phyloP scores from a whole-genome alignment of 2,113 vertebrate species.

The Stomatorhinus ivindoensis region DNA sequence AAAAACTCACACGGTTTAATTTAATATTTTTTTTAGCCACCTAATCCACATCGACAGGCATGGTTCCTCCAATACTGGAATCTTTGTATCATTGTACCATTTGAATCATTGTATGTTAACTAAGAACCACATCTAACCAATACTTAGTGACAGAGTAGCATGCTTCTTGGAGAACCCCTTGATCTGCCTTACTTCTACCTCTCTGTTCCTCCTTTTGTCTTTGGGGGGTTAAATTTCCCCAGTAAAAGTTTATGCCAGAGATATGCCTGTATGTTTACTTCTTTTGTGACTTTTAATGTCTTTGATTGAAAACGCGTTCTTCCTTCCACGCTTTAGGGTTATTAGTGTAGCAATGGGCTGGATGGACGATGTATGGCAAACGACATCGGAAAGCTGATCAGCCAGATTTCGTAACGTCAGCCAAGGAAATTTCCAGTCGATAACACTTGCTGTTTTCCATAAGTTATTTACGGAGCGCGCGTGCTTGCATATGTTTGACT shows the following conservation, averaged over 20 bases:
- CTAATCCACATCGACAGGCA: constrained; percentile 54
- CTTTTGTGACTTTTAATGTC: constrained; percentile 3
- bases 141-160: constrained; percentile 78
- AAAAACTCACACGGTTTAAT: constrained; percentile 36
- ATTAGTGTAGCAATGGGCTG: neutral
- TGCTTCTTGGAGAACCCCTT: constrained; percentile 81
- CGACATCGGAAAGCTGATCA: neutral
- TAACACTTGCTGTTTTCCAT: constrained; percentile 2
- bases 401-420: neutral
- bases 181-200: constrained; percentile 89
- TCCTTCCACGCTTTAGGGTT: neutral
- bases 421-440: neutral
- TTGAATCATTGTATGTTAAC: constrained; percentile 37
- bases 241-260: constrained; percentile 46
- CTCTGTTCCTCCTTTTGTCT: constrained; percentile 61
- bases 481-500: neutral
- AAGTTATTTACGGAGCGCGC: neutral
- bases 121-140: constrained; percentile 78
- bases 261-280: neutral
- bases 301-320: constrained; percentile 3
- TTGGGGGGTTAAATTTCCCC: constrained; percentile 58
- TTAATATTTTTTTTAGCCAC: constrained; percentile 56
- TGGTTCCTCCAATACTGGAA: constrained; percentile 58
- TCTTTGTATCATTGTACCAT: constrained; percentile 60
- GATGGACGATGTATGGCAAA: neutral